phyloP scores from a whole-genome alignment of 37 sponge, comb jelly and placozoan genomes.

The Agelas oroides region DNA sequence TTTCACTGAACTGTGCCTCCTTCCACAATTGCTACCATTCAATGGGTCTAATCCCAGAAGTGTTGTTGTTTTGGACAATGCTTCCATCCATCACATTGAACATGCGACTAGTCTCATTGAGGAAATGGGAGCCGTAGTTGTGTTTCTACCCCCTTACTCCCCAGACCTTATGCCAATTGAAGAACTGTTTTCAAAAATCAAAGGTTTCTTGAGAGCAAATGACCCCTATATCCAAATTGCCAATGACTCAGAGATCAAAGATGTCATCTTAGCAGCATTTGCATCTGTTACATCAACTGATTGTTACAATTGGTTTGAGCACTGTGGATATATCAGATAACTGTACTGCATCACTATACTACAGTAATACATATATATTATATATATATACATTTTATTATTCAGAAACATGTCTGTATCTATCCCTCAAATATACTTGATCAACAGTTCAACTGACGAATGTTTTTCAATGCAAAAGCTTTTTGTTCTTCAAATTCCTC shows the following conservation, averaged over 20 bases:
- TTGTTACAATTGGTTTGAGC: conserved; percentile 18
- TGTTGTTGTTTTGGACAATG: conserved; percentile 32
- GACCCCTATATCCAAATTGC: conserved; percentile 2
- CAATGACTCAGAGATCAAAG: conserved; percentile 25
- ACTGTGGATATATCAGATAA: conserved; percentile 22
- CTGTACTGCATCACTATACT: too few species aligned
- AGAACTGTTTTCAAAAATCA: conserved; percentile 33
- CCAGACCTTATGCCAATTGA: conserved; percentile 44
- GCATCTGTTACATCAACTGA: conserved; percentile 17
- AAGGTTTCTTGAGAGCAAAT: conserved; percentile 2
- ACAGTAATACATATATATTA: too few species aligned
- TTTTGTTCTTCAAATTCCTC: conserved; percentile 34
- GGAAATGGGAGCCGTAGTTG: conserved; percentile 20
- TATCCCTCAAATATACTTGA: not conserved
- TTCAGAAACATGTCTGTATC: too few species aligned
- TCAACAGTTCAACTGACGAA: not conserved
- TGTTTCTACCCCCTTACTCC: conserved; percentile 41
- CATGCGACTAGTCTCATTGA: not conserved
- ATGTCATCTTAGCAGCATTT: conserved; percentile 24
- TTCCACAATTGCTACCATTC: conserved; percentile 14
- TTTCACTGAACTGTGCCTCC: not conserved
- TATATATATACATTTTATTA: too few species aligned
- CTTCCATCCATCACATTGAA: conserved; percentile 10
- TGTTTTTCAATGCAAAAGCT: not conserved
- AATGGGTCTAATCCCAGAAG: conserved; percentile 17